phyloP scores from a whole-genome alignment of 2,113 vertebrate species.

The Lanius ludovicianus region DNA sequence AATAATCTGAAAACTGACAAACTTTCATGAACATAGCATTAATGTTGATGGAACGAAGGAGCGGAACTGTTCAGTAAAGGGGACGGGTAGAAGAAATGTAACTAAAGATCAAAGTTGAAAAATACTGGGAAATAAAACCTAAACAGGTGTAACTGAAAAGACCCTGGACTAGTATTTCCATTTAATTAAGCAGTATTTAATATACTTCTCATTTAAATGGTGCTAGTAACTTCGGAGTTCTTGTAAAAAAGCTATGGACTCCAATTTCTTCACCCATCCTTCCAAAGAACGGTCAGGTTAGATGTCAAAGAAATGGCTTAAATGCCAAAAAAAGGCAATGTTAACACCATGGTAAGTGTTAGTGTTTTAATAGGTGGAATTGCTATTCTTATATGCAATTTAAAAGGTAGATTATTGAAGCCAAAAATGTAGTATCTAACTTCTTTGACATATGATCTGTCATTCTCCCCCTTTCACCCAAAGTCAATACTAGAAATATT shows the following conservation, averaged over 20 bases:
- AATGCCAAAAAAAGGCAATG: background rate
- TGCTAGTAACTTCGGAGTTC: background rate
- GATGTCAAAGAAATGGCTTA: background rate
- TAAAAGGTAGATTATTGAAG: background rate
- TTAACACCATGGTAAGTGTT: background rate
- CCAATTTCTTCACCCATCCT: background rate
- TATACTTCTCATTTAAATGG: background rate
- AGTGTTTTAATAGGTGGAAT: background rate
- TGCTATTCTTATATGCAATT: background rate
- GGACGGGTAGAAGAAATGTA: background rate
- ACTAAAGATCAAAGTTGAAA: background rate
- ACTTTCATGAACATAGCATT: background rate
- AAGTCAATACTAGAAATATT: background rate
- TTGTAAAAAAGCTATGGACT: background rate
- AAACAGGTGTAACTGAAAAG: background rate
- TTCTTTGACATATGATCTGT: background rate
- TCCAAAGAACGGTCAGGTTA: background rate
- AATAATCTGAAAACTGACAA: background rate
- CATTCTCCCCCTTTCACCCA: background rate
- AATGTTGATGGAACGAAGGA: background rate
- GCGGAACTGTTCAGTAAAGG: background rate
- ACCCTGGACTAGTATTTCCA: background rate
- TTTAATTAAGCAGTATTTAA: background rate
- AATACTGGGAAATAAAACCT: background rate
- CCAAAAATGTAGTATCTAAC: background rate